A percentile compares a stretch with the other conserved stretches of the same genome.
These are phyloP conservation scores for Xylophagus ater DNA, from an alignment of 2,888 invertebrate genomes.

Conservation along the genomic window DNA sequence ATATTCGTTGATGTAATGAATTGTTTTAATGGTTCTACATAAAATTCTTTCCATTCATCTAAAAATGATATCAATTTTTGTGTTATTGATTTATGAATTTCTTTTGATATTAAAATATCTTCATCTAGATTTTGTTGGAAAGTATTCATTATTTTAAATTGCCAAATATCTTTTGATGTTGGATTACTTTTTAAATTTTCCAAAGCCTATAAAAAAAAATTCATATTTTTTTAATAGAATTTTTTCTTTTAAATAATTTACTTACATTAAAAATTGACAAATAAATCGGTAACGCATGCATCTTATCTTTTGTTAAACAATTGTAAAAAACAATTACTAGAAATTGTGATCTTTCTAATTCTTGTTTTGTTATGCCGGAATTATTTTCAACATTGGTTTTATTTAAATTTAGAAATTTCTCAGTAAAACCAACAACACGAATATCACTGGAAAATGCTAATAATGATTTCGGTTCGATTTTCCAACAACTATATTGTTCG, in stretches of 20 bases:
- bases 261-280: slow-evolving; percentile 55
- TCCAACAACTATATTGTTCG: slow-evolving; percentile 43
- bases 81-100: slow-evolving; percentile 31
- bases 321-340: slow-evolving; percentile 63
- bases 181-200: slow-evolving; percentile 44
- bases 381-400: slow-evolving; percentile 25
- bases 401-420: slow-evolving; percentile 47
- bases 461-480: slow-evolving; percentile 50
- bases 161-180: slow-evolving; percentile 55
- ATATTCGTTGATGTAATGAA: slow-evolving; percentile 22
- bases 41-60: slow-evolving; percentile 23
- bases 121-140: slow-evolving; percentile 33
- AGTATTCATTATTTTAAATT: slow-evolving; percentile 56
- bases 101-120: slow-evolving; percentile 30
- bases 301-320: slow-evolving; percentile 67
- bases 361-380: slow-evolving; percentile 35
- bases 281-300: slow-evolving; percentile 64
- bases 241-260: slow-evolving; percentile 3
- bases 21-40: slow-evolving; percentile 26
- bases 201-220: slow-evolving; percentile 42
- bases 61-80: slow-evolving; percentile 28
- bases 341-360: slow-evolving; percentile 46
- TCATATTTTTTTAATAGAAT: not conserved
- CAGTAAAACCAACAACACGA: slow-evolving; percentile 56
- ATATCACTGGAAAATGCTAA: slow-evolving; percentile 64